Evolutionary conservation across 1,140 invertebrate species (phyloP), one percentile per base, ranked within the genome.

Genomic region (Leptoteleia sp.): DNA sequence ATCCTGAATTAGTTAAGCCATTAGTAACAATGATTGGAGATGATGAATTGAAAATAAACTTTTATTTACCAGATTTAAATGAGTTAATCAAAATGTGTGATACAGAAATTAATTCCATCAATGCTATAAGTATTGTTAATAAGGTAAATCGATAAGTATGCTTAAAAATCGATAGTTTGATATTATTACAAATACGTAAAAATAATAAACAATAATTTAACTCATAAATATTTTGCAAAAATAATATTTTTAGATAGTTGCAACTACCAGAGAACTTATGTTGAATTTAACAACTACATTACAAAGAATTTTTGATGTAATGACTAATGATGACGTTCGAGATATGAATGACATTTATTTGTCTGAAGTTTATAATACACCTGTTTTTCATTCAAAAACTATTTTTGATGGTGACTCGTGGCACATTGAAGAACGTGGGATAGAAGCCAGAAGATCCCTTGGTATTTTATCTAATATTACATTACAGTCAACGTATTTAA

Each of bases 331-430:
- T 40, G 89, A 90, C 22, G 84, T 90, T 25, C 81, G 86, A 19
- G 89, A 90, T 35, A 89, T 90, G 88, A 89, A 89, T 40, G 88
- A 90, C 16, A 40, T 86, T 2, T 89, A 89, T 67, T 83, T 89
- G 33, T 88, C 88, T 4, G 68, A 84, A 3, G 57, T 87, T 27
- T 89, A 89, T 22, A 81, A 84, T 5, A 82, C 50, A 11, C 78
- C 81, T 3, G 79, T 86, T 15, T 68, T 64, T 35, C 81, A 87
- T 11, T 79, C 80, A 0, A 83, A 85, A 47, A 84, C 81, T 1
- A 70, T 85, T 5, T 88, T 84, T 12, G 83, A 85, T 33, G 70
- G 87, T 1, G 78, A 45, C 11, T 40, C 67, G 4, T 90, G 87
- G 87, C 81, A 88, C 27, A 82, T 87, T 0, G 76, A 84, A 27